A percentile compares a stretch with the other conserved stretches of the same genome.
phyloP scores from a whole-genome alignment of 2,797 vertebrate genomes.

The Tapera naevia region DNA sequence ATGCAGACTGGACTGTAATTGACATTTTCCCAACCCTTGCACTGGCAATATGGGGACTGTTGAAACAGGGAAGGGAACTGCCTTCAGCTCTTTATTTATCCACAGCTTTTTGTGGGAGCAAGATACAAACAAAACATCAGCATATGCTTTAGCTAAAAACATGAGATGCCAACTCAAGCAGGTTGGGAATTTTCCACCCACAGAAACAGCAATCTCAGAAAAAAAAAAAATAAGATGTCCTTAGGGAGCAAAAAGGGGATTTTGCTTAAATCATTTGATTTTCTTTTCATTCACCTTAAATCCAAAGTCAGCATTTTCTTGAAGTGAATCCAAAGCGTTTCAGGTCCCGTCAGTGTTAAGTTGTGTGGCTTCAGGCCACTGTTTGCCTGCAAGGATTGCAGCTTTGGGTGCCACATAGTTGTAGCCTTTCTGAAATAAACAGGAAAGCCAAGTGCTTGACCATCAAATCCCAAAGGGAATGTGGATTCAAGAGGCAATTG shows the following conservation, averaged over 20 bases:
- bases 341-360: not conserved
- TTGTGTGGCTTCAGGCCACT: not conserved
- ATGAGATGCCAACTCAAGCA: not conserved
- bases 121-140: not conserved
- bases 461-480: not conserved
- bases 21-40: not conserved
- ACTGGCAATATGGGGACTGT: not conserved
- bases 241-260: not conserved
- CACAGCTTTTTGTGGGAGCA: not conserved
- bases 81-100: not conserved
- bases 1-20: not conserved
- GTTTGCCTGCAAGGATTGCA: not conserved
- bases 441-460: not conserved
- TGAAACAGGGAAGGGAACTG: not conserved
- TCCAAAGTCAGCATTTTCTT: not conserved
- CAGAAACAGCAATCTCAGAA: not conserved
- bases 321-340: not conserved
- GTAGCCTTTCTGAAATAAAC: not conserved
- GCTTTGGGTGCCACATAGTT: not conserved
- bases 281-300: not conserved
- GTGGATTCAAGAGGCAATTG: not conserved
- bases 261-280: not conserved
- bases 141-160: not conserved
- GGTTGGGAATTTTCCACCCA: slow-evolving; percentile 1
- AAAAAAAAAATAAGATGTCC: not conserved